A percentile compares a stretch with the other conserved stretches of the same genome.
phyloP scores from a whole-genome alignment of 2,113 vertebrate species.

The Lycocorax pyrrhopterus region DNA sequence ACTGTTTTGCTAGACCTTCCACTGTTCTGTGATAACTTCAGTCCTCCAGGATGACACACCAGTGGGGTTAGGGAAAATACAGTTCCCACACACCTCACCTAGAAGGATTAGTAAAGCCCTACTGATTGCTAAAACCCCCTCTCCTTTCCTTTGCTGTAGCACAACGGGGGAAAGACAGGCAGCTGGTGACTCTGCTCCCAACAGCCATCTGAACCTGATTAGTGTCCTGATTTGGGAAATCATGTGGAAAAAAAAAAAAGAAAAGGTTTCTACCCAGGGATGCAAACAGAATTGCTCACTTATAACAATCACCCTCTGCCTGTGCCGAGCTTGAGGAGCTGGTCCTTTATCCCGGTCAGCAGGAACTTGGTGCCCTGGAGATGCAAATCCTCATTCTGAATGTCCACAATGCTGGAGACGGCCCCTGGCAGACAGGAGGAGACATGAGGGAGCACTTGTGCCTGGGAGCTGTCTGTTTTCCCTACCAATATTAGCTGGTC shows the following conservation, averaged over 20 bases:
- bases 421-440: not conserved
- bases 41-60: not conserved
- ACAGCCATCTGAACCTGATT: not conserved
- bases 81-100: not conserved
- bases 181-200: not conserved
- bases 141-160: not conserved
- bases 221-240: not conserved
- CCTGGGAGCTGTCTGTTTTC: not conserved
- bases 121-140: not conserved
- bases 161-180: not conserved
- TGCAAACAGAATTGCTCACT: not conserved
- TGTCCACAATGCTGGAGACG: fast-evolving
- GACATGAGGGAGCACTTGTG: not conserved
- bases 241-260: too few species aligned
- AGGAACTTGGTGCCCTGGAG: not conserved
- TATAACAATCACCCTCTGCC: not conserved
- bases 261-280: not conserved
- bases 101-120: not conserved
- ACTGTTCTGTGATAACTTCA: not conserved
- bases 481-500: not conserved
- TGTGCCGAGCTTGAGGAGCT: not conserved
- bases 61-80: not conserved
- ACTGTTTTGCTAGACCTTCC: not conserved
- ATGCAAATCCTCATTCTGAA: not conserved
- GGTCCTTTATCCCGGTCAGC: not conserved